These are phyloP conservation scores for Lordiphosa fenestrarum DNA, from an alignment of 2,888 invertebrate genomes.

Conservation along the genomic window DNA sequence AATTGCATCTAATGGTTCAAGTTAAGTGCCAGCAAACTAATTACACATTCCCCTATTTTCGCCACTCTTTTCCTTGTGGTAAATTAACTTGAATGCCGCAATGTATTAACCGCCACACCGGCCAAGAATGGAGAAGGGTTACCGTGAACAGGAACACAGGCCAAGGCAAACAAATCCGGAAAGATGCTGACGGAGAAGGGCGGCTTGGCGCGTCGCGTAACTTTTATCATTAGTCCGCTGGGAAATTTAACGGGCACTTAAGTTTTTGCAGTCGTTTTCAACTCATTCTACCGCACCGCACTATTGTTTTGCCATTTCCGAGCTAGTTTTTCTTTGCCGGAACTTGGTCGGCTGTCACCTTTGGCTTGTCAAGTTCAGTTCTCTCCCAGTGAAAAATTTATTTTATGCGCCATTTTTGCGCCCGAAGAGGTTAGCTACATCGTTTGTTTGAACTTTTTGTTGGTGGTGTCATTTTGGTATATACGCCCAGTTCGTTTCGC, in stretches of 20 bases:
- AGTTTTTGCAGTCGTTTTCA: constrained; percentile 66
- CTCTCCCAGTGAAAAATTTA: constrained; percentile 56
- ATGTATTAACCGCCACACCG: constrained; percentile 63
- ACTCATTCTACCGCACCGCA: constrained; percentile 9
- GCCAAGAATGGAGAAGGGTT: neutral
- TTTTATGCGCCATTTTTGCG: constrained; percentile 58
- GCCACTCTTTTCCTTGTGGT: constrained; percentile 43
- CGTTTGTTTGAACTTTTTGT: constrained; percentile 59
- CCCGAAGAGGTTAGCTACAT: constrained; percentile 52
- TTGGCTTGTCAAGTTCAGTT: constrained; percentile 55
- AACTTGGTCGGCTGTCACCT: constrained; percentile 56
- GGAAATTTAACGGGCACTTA: constrained; percentile 79
- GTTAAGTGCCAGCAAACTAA: constrained; percentile 64
- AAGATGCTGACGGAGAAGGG: constrained; percentile 9
- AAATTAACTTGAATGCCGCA: constrained; percentile 73
- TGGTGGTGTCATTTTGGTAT: constrained; percentile 27
- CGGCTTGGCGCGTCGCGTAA: constrained; percentile 46
- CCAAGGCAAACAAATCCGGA: constrained; percentile 36
- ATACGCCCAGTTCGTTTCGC: constrained; percentile 14
- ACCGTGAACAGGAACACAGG: constrained; percentile 1
- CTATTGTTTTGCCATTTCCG: constrained; percentile 65
- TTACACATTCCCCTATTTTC: constrained; percentile 43
- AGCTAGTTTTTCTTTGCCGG: constrained; percentile 21
- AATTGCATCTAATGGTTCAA: constrained; percentile 49
- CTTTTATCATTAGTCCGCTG: constrained; percentile 79